A percentile compares a stretch with the other conserved stretches of the same genome.
phyloP scores from a whole-genome alignment of 2,888 invertebrate genomes.

The Gymnosoma rotundatum region DNA sequence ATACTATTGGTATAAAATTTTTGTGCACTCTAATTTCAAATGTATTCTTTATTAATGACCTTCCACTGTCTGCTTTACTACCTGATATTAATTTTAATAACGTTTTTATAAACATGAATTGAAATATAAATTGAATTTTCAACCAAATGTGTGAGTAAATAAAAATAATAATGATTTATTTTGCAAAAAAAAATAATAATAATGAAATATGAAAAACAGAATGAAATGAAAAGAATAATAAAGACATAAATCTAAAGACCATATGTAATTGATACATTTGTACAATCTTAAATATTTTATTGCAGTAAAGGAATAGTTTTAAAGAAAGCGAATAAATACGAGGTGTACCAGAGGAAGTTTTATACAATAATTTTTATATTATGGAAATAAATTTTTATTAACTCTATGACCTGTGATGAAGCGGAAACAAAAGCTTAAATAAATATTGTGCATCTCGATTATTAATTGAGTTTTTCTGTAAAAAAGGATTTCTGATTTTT shows the following conservation, averaged over 20 bases:
- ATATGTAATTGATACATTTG: slow-evolving; percentile 37
- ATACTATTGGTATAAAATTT: too few relatives aligned
- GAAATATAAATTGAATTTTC: slow-evolving; percentile 52
- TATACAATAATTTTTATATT: not conserved
- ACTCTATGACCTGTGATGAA: too few relatives aligned
- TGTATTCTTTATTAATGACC: too few relatives aligned
- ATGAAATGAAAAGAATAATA: not conserved
- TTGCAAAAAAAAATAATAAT: not conserved
- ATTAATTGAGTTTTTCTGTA: too few relatives aligned
- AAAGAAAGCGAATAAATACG: not conserved
- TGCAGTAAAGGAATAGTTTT: not conserved
- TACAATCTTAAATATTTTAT: slow-evolving; percentile 34
- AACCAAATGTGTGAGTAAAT: slow-evolving; percentile 27
- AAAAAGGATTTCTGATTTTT: too few relatives aligned
- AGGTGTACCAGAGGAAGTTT: not conserved
- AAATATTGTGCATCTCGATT: too few relatives aligned
- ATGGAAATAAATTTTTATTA: too few relatives aligned
- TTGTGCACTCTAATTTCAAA: too few relatives aligned
- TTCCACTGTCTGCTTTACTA: too few relatives aligned
- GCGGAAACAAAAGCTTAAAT: too few relatives aligned
- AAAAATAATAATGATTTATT: slow-evolving; percentile 21
- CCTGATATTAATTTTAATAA: slow-evolving; percentile 2
- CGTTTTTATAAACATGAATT: slow-evolving; percentile 6
- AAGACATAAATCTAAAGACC: slow-evolving; percentile 32
- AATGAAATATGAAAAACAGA: not conserved